A percentile compares a stretch with the other conserved stretches of the same genome.
Conservation (phyloP, 2,113 vertebrate genomes). For the Marcusenius ussheri region DNA sequence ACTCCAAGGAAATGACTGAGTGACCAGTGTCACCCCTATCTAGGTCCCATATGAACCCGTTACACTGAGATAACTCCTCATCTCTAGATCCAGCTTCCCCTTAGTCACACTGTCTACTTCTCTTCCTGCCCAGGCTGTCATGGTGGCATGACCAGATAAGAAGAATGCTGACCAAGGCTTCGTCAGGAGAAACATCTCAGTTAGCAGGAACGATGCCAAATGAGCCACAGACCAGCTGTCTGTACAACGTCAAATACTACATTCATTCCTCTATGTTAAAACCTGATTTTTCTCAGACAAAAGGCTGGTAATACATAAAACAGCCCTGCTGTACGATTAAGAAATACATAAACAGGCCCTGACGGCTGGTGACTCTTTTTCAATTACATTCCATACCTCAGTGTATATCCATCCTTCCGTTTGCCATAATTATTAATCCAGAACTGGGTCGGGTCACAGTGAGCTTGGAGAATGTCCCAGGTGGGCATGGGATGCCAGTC, state of each 20-base stretch:
- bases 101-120: not conserved
- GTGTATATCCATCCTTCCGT: not conserved
- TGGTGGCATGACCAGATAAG: conserved; percentile 10
- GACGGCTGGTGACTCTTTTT: not conserved
- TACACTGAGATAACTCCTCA: not conserved
- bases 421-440: not conserved
- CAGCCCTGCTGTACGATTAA: not conserved
- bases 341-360: not conserved
- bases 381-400: not conserved
- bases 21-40: not conserved
- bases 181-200: not conserved
- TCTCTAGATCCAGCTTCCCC: not conserved
- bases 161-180: not conserved
- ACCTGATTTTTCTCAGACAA: not conserved
- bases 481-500: not conserved
- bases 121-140: not conserved
- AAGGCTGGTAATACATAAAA: not conserved
- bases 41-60: not conserved
- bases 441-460: not conserved
- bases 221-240: not conserved
- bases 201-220: not conserved
- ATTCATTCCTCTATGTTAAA: not conserved
- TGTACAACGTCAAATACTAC: not conserved
- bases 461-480: not conserved
- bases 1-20: not conserved